Evolutionary conservation across 2,113 vertebrate genomes (phyloP).

Genomic region (Cavia aperea): DNA sequence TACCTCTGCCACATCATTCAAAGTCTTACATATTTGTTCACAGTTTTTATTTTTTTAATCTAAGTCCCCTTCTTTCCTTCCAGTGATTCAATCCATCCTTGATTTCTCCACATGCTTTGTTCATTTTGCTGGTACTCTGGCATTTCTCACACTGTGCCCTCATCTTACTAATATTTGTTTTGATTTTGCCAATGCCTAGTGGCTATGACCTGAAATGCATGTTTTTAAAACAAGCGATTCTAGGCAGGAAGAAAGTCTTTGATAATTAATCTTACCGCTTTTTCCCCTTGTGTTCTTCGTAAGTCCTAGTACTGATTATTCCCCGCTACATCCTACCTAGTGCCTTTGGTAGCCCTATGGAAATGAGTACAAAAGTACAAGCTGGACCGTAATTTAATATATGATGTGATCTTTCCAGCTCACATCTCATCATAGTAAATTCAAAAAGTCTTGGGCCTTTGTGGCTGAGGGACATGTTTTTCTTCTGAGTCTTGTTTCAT

Average conservation of each 20-base stretch:
- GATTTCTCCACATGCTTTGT: not conserved
- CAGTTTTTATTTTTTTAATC: not conserved
- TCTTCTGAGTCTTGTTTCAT: not conserved
- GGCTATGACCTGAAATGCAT: conserved; percentile 2
- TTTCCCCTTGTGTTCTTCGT: not conserved
- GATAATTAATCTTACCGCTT: not conserved
- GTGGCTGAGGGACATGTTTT: not conserved
- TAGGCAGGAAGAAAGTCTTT: not conserved
- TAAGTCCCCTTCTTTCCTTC: not conserved
- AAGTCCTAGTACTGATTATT: not conserved
- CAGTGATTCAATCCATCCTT: not conserved
- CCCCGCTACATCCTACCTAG: not conserved
- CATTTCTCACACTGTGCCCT: not conserved
- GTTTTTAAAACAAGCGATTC: not conserved
- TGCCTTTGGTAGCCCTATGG: not conserved
- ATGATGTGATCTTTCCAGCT: not conserved
- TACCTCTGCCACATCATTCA: not conserved
- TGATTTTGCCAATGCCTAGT: not conserved
- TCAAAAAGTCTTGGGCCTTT: conserved; percentile 3
- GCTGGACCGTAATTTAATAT: not conserved
- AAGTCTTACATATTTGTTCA: not conserved
- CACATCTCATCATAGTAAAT: not conserved
- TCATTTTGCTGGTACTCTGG: not conserved
- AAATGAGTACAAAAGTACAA: not conserved
- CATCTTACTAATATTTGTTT: not conserved